A percentile compares a stretch with the other conserved stretches of the same genome.
Conservation (phyloP, 2,888 invertebrate species). For the Ceratothoa steindachneri region DNA sequence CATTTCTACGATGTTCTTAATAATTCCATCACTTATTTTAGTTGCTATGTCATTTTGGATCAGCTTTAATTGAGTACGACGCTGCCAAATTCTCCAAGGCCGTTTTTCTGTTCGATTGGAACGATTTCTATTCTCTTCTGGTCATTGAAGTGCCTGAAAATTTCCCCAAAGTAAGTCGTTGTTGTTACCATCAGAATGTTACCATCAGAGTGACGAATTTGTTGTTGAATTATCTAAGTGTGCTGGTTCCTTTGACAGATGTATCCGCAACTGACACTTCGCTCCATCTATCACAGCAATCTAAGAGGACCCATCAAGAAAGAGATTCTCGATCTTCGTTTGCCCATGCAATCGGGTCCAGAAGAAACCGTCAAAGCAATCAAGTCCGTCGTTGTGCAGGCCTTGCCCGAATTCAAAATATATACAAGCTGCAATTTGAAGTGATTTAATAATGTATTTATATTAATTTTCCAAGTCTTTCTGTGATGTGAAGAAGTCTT, state of each 20-base stretch:
- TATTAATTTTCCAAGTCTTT: no score
- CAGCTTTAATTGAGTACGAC: conserved; percentile 58
- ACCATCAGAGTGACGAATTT: no score
- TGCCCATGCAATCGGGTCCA: background rate
- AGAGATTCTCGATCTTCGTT: background rate
- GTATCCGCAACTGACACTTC: conserved; percentile 52
- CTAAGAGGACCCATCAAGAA: conserved; percentile 50
- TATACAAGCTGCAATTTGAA: background rate
- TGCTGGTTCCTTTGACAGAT: conserved; percentile 23
- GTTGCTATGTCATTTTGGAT: conserved; percentile 54
- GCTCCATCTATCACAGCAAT: conserved; percentile 54
- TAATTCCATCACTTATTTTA: no score
- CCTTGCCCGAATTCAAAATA: background rate
- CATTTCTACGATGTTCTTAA: no score
- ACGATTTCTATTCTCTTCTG: conserved; percentile 63
- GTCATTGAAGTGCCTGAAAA: conserved; percentile 56
- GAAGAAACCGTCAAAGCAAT: background rate
- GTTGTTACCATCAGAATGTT: no score
- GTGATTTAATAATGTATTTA: no score
- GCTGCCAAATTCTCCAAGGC: conserved; percentile 55
- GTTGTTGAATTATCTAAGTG: no score
- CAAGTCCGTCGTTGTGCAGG: background rate
- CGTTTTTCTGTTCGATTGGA: conserved; percentile 62
- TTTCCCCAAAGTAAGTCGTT: conserved; percentile 54
- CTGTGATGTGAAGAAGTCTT: no score